Percentiles rank a stretch among this genome's conserved stretches.
phyloP scores from a whole-genome alignment of 2,888 invertebrate genomes.

The Eupithecia subfuscata region DNA sequence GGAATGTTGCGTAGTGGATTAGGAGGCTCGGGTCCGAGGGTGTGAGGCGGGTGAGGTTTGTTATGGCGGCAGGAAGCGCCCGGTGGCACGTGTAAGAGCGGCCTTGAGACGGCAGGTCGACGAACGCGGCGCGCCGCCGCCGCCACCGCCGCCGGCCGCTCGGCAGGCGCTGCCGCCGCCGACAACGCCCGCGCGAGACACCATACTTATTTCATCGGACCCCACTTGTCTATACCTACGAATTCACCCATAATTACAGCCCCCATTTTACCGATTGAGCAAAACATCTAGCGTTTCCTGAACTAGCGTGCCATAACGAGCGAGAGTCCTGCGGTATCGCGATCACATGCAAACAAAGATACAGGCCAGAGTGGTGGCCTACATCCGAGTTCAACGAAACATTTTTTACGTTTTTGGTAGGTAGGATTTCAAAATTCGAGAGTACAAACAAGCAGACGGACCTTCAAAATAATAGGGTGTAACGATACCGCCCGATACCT shows the following conservation, averaged over 20 bases:
- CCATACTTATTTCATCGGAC: constrained; percentile 49
- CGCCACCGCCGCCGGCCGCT: constrained; percentile 37
- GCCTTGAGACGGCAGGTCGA: constrained; percentile 81
- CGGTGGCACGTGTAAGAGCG: constrained; percentile 80
- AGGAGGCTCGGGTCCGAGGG: constrained; percentile 50
- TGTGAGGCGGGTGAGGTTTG: constrained; percentile 74
- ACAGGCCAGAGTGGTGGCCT: neutral
- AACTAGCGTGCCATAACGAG: neutral
- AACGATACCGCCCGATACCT: constrained; percentile 28
- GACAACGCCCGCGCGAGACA: constrained; percentile 61
- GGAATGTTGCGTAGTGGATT: constrained; percentile 41
- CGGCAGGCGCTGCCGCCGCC: constrained; percentile 54
- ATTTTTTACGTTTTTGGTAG: neutral
- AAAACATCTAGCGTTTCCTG: neutral
- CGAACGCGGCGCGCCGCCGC: constrained; percentile 69
- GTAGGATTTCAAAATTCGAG: neutral
- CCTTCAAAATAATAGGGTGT: neutral
- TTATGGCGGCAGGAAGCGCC: constrained; percentile 80
- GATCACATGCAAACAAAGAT: neutral
- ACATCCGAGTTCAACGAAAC: neutral
- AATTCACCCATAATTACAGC: neutral
- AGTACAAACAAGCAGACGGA: neutral
- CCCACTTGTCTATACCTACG: neutral
- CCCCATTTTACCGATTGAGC: neutral
- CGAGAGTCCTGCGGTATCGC: neutral